Conservation (phyloP, 1,140 invertebrate genomes). For the Apocrypta bakeri region DNA sequence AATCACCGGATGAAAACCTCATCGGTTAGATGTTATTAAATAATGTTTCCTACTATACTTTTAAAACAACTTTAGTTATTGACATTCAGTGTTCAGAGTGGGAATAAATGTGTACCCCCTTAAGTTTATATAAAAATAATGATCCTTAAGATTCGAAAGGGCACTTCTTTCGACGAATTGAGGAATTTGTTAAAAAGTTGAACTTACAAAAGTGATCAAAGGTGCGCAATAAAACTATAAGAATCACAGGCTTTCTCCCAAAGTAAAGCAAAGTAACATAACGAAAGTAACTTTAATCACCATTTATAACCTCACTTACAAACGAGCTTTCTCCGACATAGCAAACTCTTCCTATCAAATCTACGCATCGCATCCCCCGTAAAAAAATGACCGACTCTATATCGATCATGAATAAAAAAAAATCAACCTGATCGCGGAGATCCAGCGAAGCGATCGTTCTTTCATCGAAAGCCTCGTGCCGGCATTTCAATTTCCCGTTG, state of each 20-base stretch:
- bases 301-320: neutral
- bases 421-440: neutral
- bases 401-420: neutral
- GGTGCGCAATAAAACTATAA: too few relatives aligned
- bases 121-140: too few relatives aligned
- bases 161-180: too few relatives aligned
- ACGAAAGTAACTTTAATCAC: neutral
- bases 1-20: too few relatives aligned
- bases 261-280: neutral
- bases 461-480: slow-evolving; percentile 24
- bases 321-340: neutral
- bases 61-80: too few relatives aligned
- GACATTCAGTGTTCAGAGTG: too few relatives aligned
- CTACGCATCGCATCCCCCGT: neutral
- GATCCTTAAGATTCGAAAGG: too few relatives aligned
- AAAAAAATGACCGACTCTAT: neutral
- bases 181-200: too few relatives aligned
- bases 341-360: neutral
- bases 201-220: too few relatives aligned
- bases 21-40: too few relatives aligned
- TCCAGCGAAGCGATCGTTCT: slow-evolving; percentile 19
- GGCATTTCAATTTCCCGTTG: slow-evolving; percentile 40
- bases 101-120: too few relatives aligned
- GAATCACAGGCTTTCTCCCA: neutral
- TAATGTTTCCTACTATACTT: too few relatives aligned